Percentiles rank a stretch among this genome's conserved stretches.
These are phyloP conservation scores for Mycalesis mineus DNA, from an alignment of 2,888 invertebrate genomes.

Conservation along the genomic window DNA sequence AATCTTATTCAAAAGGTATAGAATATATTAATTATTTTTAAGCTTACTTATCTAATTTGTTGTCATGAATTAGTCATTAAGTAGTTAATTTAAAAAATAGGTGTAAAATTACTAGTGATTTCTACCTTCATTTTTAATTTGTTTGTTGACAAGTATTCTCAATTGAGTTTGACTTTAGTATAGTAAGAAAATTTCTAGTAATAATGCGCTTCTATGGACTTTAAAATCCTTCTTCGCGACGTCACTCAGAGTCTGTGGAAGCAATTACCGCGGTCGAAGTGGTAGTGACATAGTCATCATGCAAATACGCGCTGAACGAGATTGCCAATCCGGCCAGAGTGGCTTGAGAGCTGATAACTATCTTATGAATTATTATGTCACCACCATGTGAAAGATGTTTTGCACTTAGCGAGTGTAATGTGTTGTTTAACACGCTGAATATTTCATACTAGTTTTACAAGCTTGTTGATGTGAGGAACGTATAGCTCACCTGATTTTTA, in stretches of 20 bases:
- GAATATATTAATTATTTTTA: too few species aligned
- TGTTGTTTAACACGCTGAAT: conserved; percentile 14
- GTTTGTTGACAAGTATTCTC: too few species aligned
- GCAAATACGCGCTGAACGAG: conserved; percentile 52
- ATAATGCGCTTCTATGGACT: conserved; percentile 29
- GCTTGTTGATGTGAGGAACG: not conserved
- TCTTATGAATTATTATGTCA: conserved; percentile 51
- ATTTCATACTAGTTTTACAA: not conserved
- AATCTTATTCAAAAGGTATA: too few species aligned
- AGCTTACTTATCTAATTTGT: too few species aligned
- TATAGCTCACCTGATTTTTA: too few species aligned
- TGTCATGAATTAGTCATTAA: too few species aligned
- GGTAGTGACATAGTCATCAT: conserved; percentile 55
- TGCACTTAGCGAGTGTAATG: conserved; percentile 4
- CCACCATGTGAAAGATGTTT: conserved; percentile 3
- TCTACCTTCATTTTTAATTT: too few species aligned
- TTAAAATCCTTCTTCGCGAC: conserved; percentile 42
- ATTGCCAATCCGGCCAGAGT: conserved; percentile 61
- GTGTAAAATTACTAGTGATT: too few species aligned
- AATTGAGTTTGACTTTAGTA: too few species aligned
- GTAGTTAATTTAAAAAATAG: too few species aligned
- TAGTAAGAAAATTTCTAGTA: too few species aligned
- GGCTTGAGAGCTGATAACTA: conserved; percentile 59
- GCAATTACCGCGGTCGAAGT: conserved; percentile 52
- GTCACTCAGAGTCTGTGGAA: conserved; percentile 36